Evolutionary conservation across 2,888 invertebrate species (phyloP), one percentile per base, ranked within the genome.

Genomic region (Eupithecia tripunctaria): DNA sequence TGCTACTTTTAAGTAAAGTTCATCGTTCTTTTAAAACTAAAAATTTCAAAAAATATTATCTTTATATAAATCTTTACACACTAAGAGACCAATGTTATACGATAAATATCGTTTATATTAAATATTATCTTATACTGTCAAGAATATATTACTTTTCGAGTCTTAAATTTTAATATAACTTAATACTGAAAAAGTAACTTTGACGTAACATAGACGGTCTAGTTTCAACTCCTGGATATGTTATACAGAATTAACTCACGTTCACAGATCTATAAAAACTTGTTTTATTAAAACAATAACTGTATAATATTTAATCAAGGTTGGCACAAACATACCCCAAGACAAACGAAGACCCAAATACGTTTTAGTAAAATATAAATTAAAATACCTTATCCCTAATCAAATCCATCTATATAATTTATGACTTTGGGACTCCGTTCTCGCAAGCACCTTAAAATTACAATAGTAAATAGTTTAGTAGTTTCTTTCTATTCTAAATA

Each of bases 131-230:
- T 81, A 84, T 82, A 82, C 85, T 82, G 84, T 85, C 83, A 84
- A 84, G 75, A 77, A 88, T 86, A 87, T 86, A 88, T 90, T 89
- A 89, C 89, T 90, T 90, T 89, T 89, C 82, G 82, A 90, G 89
- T 90, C 90, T 91, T 91, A 91, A 89, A 90, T 88, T 87, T 79
- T 79, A 56, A 25, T 72, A 81, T 87, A 89, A 89, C 88, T 89
- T 92, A 94, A 93, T 92, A 93, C 93, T 93, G 93, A 91, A 91
- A 91, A 90, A 92, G 89, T 88, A 89, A 90, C 85, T 78, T 79
- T 83, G 86, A 90, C 86, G 86, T 85, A 81, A 74, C 66, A 77
- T 69, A 78, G 82, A 77, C 76, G 79, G 81, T 79, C 79, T 76
- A 80, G 86, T 84, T 86, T 89, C 89, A 90, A 91, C 89, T 85